Evolutionary conservation across 2,113 vertebrate species (phyloP).

Genomic region (Pseudopodoces humilis): DNA sequence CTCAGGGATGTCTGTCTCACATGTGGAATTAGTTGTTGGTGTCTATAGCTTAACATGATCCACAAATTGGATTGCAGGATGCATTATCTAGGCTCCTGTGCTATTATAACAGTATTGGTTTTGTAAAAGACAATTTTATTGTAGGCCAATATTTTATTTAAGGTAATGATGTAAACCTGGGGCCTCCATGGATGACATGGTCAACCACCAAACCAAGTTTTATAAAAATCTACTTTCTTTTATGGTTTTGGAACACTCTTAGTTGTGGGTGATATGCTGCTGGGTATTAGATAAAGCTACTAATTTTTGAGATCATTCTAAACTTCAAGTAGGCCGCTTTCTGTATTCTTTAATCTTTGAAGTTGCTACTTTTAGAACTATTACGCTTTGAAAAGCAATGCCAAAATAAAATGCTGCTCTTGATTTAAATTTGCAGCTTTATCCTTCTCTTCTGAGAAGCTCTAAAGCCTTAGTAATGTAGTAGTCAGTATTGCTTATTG

Average conservation of each 20-base stretch:
- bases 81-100: slow-evolving; percentile 9
- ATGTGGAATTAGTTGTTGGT: slow-evolving; percentile 43
- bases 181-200: neutral
- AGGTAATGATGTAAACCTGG: slow-evolving; percentile 2
- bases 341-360: neutral
- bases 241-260: neutral
- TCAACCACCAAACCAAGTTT: slow-evolving; percentile 14
- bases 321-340: neutral
- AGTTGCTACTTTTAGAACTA: neutral
- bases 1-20: neutral
- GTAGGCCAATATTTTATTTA: slow-evolving; percentile 12
- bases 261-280: neutral
- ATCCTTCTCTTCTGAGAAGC: neutral
- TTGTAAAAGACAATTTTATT: slow-evolving; percentile 30
- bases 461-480: neutral
- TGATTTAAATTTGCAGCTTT: neutral
- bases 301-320: slow-evolving; percentile 1
- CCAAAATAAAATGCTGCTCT: neutral
- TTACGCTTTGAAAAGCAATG: neutral
- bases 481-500: neutral
- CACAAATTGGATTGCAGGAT: slow-evolving; percentile 23
- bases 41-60: slow-evolving; percentile 11
- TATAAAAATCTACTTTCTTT: neutral
- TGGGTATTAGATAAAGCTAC: neutral
- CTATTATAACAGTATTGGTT: slow-evolving; percentile 3